phyloP scores from a whole-genome alignment of 2,888 invertebrate species.

The Caenorhabditis sp. region DNA sequence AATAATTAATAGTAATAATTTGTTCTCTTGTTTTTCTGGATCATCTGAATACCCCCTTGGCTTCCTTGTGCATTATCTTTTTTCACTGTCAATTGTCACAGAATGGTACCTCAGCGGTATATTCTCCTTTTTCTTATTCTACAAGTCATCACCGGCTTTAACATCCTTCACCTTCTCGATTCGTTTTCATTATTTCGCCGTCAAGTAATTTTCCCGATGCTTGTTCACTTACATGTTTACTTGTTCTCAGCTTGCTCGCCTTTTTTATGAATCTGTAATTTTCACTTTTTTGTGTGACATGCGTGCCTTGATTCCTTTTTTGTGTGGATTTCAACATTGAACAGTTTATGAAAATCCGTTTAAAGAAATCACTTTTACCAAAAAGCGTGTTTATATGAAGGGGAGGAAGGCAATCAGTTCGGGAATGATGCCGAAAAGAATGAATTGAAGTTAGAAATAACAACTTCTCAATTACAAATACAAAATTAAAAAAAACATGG shows the following conservation, averaged over 20 bases:
- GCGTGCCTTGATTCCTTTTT: conserved; percentile 35
- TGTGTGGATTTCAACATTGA: conserved; percentile 11
- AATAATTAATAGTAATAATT: neutral
- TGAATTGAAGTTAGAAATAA: conserved; percentile 1
- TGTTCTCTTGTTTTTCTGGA: neutral
- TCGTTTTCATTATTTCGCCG: conserved; percentile 1
- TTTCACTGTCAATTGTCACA: neutral
- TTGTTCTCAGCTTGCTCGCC: conserved; percentile 23
- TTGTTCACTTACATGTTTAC: conserved; percentile 43
- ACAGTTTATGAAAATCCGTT: conserved; percentile 39
- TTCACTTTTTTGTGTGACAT: neutral
- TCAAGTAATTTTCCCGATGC: conserved; percentile 20
- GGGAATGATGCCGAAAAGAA: conserved; percentile 41
- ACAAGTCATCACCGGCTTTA: conserved; percentile 37
- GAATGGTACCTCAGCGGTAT: neutral
- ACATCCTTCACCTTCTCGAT: conserved; percentile 27
- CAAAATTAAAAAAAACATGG: conserved; percentile 8
- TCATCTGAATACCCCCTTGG: too few relatives aligned
- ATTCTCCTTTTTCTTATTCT: neutral
- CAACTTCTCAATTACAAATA: conserved; percentile 2
- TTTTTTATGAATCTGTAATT: neutral
- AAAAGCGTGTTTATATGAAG: conserved; percentile 2
- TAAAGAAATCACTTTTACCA: conserved; percentile 29
- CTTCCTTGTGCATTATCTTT: neutral
- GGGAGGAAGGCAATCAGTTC: conserved; percentile 32